These are phyloP conservation scores for Thymelicus sylvestris DNA, from an alignment of 2,888 invertebrate species.

Conservation along the genomic window DNA sequence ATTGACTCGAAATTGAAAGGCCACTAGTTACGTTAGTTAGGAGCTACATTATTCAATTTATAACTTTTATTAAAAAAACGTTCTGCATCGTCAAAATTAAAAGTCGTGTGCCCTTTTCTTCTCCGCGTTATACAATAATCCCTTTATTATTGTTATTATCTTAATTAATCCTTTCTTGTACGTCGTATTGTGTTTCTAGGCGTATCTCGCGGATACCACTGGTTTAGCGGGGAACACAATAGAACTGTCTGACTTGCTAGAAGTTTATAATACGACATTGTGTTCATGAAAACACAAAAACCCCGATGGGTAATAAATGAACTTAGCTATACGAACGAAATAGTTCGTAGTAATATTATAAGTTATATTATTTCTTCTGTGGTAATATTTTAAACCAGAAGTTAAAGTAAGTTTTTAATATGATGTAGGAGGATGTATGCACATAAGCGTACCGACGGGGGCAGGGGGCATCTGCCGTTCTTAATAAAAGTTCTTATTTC, in stretches of 20 bases:
- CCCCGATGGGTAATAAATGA: not conserved
- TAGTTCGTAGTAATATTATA: not conserved
- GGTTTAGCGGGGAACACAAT: conserved; percentile 1
- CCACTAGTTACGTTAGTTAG: too few relatives aligned
- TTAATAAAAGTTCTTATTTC: too few relatives aligned
- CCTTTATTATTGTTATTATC: conserved; percentile 7
- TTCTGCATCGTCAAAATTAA: too few relatives aligned
- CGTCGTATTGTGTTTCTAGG: not conserved
- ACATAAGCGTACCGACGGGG: too few relatives aligned
- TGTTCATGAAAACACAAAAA: not conserved
- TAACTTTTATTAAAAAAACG: too few relatives aligned
- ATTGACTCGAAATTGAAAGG: too few relatives aligned
- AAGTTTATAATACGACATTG: conserved; percentile 3
- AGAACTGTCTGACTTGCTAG: not conserved
- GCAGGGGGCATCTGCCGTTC: too few relatives aligned
- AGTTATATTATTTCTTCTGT: not conserved
- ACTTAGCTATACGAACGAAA: not conserved
- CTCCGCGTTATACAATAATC: not conserved
- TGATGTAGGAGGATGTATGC: too few relatives aligned
- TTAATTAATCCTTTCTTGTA: conserved; percentile 11
- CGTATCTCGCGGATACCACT: not conserved
- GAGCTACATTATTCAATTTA: too few relatives aligned
- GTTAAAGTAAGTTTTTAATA: too few relatives aligned
- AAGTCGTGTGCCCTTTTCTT: not conserved
- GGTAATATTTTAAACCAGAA: too few relatives aligned